Evolutionary conservation across 2,888 invertebrate species (phyloP).

Genomic region (Pasiphila rectangulata): DNA sequence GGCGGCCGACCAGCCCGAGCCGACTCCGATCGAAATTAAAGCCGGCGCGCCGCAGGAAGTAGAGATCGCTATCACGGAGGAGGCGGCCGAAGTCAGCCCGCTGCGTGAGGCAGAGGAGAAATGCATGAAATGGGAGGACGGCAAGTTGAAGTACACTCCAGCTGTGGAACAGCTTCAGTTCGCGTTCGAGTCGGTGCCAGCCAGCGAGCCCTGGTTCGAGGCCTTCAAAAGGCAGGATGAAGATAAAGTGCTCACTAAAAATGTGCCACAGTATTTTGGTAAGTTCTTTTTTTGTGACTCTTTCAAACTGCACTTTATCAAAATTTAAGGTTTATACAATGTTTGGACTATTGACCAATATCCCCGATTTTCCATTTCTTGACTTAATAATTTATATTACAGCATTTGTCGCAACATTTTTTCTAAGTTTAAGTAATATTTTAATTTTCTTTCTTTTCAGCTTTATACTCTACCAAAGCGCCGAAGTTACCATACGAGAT

Average conservation of each 20-base stretch:
- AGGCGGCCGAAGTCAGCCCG: conserved; percentile 46
- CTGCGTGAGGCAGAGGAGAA: conserved; percentile 56
- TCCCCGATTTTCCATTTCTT: no score
- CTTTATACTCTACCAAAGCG: conserved; percentile 80
- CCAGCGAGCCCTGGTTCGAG: conserved; percentile 88
- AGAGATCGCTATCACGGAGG: conserved; percentile 18
- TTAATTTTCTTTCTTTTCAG: conserved; percentile 53
- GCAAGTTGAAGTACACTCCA: conserved; percentile 67
- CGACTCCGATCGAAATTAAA: conserved; percentile 43
- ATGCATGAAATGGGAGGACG: conserved; percentile 76
- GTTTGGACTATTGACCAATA: not conserved
- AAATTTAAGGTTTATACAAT: not conserved
- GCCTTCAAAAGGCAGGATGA: conserved; percentile 89
- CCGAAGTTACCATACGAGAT: conserved; percentile 89
- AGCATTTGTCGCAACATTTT: no score
- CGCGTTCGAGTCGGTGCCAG: conserved; percentile 88
- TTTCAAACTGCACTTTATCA: no score
- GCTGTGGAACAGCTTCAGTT: conserved; percentile 84
- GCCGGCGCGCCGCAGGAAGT: conserved; percentile 38
- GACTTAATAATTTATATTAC: no score
- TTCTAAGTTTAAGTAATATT: not conserved
- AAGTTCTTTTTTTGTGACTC: conserved; percentile 40
- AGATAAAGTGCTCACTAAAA: conserved; percentile 83
- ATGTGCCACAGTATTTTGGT: conserved; percentile 81
- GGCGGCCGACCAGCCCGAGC: conserved; percentile 44